These are phyloP conservation scores for Drosophila bifasciata DNA, from an alignment of 1,140 invertebrate genomes.

Conservation along the genomic window DNA sequence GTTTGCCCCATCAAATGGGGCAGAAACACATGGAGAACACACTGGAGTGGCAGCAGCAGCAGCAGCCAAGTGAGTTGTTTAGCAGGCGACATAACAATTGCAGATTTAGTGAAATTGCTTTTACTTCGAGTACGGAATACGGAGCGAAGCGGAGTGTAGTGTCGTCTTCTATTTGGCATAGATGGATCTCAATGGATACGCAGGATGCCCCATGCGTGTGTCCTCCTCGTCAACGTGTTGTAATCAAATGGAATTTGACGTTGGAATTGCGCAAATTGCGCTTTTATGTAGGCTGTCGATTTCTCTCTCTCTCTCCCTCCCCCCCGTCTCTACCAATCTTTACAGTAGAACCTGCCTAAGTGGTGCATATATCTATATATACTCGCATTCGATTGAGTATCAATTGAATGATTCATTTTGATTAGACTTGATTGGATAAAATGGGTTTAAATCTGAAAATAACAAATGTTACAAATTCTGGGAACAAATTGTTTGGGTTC, in stretches of 20 bases:
- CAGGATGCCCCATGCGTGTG: constrained; percentile 28
- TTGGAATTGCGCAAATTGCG: constrained; percentile 77
- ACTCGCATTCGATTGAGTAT: too few relatives aligned
- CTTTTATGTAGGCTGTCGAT: constrained; percentile 80
- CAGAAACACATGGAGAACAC: too few relatives aligned
- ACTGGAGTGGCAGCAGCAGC: too few relatives aligned
- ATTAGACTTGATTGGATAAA: too few relatives aligned
- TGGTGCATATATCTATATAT: too few relatives aligned
- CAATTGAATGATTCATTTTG: too few relatives aligned
- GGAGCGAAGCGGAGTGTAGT: too few relatives aligned
- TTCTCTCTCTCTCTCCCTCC: constrained; percentile 2
- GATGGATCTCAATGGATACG: too few relatives aligned
- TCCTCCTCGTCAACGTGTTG: constrained; percentile 72
- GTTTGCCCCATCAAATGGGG: constrained; percentile 63
- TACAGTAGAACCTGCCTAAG: too few relatives aligned
- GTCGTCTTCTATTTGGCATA: too few relatives aligned
- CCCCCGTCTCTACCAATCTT: background rate
- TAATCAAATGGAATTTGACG: constrained; percentile 81
- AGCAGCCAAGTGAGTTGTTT: constrained; percentile 70
- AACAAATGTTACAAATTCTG: too few relatives aligned
- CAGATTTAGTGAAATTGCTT: constrained; percentile 82
- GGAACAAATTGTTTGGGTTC: background rate
- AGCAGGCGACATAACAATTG: constrained; percentile 81
- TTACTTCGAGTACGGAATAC: constrained; percentile 34
- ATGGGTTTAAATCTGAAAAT: too few relatives aligned